These are phyloP conservation scores for Synergus umbraculus DNA, from an alignment of 2,888 invertebrate species.

Conservation along the genomic window DNA sequence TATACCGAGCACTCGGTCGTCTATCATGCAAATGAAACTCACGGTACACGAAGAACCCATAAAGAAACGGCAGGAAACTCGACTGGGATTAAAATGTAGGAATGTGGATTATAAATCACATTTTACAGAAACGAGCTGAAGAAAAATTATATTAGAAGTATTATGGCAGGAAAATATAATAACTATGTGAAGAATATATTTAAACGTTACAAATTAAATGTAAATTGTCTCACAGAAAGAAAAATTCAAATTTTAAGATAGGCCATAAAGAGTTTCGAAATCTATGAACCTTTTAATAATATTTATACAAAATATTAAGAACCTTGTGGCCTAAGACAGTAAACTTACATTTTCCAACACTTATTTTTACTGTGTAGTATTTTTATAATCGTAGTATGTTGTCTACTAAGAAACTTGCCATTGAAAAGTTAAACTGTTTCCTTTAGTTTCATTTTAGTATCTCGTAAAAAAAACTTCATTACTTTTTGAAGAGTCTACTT, in stretches of 20 bases:
- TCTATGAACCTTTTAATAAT: too few relatives aligned
- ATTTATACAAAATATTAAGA: too few relatives aligned
- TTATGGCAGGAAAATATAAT: not conserved
- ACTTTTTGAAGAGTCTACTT: not conserved
- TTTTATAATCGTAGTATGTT: not conserved
- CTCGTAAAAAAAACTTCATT: not conserved
- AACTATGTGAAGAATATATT: not conserved
- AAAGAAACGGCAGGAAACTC: slow-evolving; percentile 23
- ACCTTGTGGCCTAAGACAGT: too few relatives aligned
- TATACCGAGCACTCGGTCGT: slow-evolving; percentile 8
- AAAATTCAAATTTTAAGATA: not conserved
- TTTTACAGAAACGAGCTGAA: not conserved
- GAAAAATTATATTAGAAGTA: not conserved
- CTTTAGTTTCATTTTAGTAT: not conserved
- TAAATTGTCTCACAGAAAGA: not conserved
- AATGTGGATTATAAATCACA: slow-evolving; percentile 5
- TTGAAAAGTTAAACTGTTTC: not conserved
- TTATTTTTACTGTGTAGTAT: not conserved
- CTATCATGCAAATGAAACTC: slow-evolving; percentile 38
- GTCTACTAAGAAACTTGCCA: not conserved
- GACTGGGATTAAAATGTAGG: slow-evolving; percentile 21
- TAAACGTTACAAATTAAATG: not conserved
- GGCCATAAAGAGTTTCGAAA: too few relatives aligned
- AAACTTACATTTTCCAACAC: too few relatives aligned
- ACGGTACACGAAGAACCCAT: slow-evolving; percentile 31